Percentiles rank a stretch among this genome's conserved stretches.
Conservation (phyloP, 2,888 invertebrate genomes). For the Trissolcus japonicus region DNA sequence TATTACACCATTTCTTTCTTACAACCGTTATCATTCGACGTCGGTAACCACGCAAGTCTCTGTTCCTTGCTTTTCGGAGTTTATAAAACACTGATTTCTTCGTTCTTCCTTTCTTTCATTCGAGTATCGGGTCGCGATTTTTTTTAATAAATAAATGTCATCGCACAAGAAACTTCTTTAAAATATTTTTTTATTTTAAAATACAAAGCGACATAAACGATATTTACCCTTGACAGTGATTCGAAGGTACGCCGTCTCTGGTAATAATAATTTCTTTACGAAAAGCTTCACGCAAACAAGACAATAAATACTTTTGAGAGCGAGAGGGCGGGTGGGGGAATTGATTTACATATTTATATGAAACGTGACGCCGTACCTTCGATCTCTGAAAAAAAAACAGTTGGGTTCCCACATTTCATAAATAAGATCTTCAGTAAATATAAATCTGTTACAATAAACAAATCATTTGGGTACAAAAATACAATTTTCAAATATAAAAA, state of each 20-base stretch:
- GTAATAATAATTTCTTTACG: not conserved
- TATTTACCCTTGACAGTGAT: conserved; percentile 47
- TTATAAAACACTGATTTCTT: conserved; percentile 5
- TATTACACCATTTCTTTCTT: conserved; percentile 54
- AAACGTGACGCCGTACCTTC: conserved; percentile 23
- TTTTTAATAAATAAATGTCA: conserved; percentile 35
- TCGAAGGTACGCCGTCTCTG: conserved; percentile 34
- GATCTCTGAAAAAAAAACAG: conserved; percentile 11
- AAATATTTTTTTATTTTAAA: conserved; percentile 48
- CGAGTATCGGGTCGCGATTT: conserved; percentile 38
- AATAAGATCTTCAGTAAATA: conserved; percentile 5
- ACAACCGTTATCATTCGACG: conserved; percentile 55
- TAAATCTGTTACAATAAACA: conserved; percentile 9
- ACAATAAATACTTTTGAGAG: not conserved
- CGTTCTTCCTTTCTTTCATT: conserved; percentile 23
- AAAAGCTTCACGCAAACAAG: conserved; percentile 4
- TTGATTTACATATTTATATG: too few species aligned
- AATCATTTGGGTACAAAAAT: conserved; percentile 26
- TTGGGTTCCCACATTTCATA: conserved; percentile 32
- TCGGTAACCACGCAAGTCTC: conserved; percentile 49
- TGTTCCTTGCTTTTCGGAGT: conserved; percentile 27
- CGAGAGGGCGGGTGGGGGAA: not conserved
- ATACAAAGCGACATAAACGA: conserved; percentile 55
- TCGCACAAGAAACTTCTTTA: conserved; percentile 41
- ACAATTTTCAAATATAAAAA: conserved; percentile 17